Evolutionary conservation across 2,888 invertebrate genomes (phyloP), one percentile per base, ranked within the genome.

Genomic region (Eupeodes luniger): DNA sequence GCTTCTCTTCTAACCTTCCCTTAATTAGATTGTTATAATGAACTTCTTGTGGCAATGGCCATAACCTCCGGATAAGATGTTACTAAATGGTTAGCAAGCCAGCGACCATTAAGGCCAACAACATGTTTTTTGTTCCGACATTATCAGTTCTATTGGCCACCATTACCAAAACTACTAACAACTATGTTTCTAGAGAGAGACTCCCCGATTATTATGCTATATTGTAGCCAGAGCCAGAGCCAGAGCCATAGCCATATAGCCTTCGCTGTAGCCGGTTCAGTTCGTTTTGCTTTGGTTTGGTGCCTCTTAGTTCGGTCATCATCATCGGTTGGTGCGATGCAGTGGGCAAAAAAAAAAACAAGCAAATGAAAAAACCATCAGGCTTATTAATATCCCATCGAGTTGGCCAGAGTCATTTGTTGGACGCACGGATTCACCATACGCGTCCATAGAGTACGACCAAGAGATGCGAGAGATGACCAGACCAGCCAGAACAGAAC

Each of bases 21-120:
- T 89, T 90, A 90, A 90, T 90, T 90, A 90, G 90, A 90, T 90
- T 90, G 90, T 90, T 90, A 90, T 90, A 90, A 90, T 90, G 90
- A 90, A 90, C 89, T 90, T 85, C 90, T 89, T 90, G 89, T 90
- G 90, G 90, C 90, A 87, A 66, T 84, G 77, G 84, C 49, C 70
- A 89, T 82, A 88, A 78, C 88, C 85, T 70, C 78, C 72, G 75
- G 78, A 69, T 82, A 79, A 79, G 79, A 82, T 86, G 75, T 81
- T 75, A 69, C 81, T 81, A 88, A 85, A 85, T 85, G 81, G 81
- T 75, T 80, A 67, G 64, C 81, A 47, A 86, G 67, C 72, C 79
- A 66, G 69, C 62, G 70, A 66, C 88, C 88, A 85, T 88, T 85
- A 88, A 81, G 88, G 67, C 81, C 85, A 78, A 88, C 81, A 84